A percentile compares a stretch with the other conserved stretches of the same genome.
Conservation (phyloP, 37 sponge, comb jelly and placozoan species). For the Amphimedon queenslandica region DNA sequence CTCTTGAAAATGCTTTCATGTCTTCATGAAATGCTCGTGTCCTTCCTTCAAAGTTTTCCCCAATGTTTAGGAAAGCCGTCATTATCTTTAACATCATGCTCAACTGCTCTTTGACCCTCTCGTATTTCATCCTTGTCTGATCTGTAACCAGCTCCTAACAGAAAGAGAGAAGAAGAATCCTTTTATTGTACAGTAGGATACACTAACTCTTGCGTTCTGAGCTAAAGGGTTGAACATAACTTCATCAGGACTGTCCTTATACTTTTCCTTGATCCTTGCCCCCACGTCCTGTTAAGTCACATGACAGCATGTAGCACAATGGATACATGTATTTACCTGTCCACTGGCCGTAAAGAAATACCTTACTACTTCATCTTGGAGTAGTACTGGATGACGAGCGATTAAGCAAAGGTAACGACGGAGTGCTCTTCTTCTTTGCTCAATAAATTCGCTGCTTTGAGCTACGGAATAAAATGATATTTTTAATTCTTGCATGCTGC, state of each 20-base stretch:
- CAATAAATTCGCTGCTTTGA: constrained; percentile 55
- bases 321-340: constrained; percentile 26
- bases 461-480: neutral
- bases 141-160: constrained; percentile 45
- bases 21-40: constrained; percentile 13
- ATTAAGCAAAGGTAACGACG: constrained; percentile 69
- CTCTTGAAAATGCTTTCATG: constrained; percentile 27
- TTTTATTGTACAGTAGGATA: neutral
- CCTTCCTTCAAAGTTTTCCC: constrained; percentile 52
- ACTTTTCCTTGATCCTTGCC: constrained; percentile 67
- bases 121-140: constrained; percentile 40
- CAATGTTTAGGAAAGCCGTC: constrained; percentile 31
- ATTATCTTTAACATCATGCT: constrained; percentile 36
- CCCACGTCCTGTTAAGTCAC: constrained; percentile 48
- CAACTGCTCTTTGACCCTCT: constrained; percentile 48
- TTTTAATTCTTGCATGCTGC: too few relatives aligned
- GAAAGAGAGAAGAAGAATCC: neutral
- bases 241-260: constrained; percentile 60
- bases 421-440: constrained; percentile 64
- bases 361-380: constrained; percentile 64
- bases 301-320: constrained; percentile 4
- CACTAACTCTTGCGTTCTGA: constrained; percentile 26
- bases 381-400: constrained; percentile 77
- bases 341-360: constrained; percentile 77
- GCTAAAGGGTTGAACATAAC: constrained; percentile 44